These are phyloP conservation scores for Electrophaes corylata DNA, from an alignment of 2,888 invertebrate genomes.

Conservation along the genomic window DNA sequence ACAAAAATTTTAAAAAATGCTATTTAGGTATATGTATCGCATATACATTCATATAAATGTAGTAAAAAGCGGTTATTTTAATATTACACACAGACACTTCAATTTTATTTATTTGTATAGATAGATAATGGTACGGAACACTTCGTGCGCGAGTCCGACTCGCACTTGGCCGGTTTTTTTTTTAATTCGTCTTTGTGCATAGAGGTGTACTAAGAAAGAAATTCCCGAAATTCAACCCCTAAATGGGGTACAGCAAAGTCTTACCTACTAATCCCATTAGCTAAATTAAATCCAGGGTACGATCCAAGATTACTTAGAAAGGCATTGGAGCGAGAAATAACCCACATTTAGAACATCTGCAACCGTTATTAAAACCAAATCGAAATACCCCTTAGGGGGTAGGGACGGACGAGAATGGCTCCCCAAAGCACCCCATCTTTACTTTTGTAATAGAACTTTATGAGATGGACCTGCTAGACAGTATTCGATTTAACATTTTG, in stretches of 20 bases:
- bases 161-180: too few species aligned
- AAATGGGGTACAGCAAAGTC: background rate
- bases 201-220: too few species aligned
- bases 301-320: background rate
- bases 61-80: too few species aligned
- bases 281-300: conserved; percentile 10
- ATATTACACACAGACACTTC: too few species aligned
- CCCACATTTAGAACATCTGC: conserved; percentile 15
- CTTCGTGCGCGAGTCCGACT: too few species aligned
- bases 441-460: conserved; percentile 19
- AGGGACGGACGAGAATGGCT: background rate
- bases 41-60: too few species aligned
- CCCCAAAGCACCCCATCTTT: conserved; percentile 14
- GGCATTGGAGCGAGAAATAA: conserved; percentile 11
- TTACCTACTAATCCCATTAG: conserved; percentile 5
- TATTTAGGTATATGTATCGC: too few species aligned
- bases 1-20: too few species aligned
- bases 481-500: background rate
- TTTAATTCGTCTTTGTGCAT: too few species aligned
- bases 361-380: conserved; percentile 14
- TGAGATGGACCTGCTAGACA: background rate
- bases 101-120: too few species aligned
- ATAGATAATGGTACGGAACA: too few species aligned
- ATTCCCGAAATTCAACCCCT: background rate
- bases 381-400: conserved; percentile 8